A percentile compares a stretch with the other conserved stretches of the same genome.
phyloP scores from a whole-genome alignment of 2,797 vertebrate species.

The Pseudochirops corinnae region DNA sequence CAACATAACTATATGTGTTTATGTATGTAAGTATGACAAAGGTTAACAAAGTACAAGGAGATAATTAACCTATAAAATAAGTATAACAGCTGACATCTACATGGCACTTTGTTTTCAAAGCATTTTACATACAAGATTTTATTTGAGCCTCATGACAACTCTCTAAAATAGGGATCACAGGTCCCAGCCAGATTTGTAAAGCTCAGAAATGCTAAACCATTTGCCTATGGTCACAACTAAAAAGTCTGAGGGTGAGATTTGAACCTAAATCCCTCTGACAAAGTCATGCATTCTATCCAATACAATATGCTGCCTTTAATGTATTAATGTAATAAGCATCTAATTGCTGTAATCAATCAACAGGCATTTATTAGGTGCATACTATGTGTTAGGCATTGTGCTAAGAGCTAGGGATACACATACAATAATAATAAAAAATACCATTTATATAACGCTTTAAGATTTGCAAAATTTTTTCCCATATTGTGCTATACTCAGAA shows the following conservation, averaged over 20 bases:
- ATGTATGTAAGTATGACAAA: no score
- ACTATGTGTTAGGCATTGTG: not conserved
- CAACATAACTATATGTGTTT: not conserved
- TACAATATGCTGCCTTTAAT: not conserved
- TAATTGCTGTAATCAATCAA: slow-evolving; percentile 14
- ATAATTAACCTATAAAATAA: slow-evolving; percentile 28
- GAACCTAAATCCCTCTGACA: not conserved
- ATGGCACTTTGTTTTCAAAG: not conserved
- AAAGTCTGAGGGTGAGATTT: slow-evolving; percentile 23
- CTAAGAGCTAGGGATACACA: not conserved
- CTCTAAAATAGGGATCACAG: not conserved
- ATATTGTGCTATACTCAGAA: not conserved
- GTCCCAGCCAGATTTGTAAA: not conserved
- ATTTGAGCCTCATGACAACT: not conserved
- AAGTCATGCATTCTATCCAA: not conserved
- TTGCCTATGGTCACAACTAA: not conserved
- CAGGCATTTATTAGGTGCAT: not conserved
- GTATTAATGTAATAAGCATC: not conserved
- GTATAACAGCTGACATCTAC: slow-evolving; percentile 4
- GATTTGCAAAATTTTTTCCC: not conserved
- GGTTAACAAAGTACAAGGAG: not conserved
- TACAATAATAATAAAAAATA: not conserved
- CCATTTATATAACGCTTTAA: not conserved
- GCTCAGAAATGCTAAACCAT: slow-evolving; percentile 18
- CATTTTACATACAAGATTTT: slow-evolving; percentile 24